Conservation (phyloP, 2,113 vertebrate species). For the Centropus bengalensis region DNA sequence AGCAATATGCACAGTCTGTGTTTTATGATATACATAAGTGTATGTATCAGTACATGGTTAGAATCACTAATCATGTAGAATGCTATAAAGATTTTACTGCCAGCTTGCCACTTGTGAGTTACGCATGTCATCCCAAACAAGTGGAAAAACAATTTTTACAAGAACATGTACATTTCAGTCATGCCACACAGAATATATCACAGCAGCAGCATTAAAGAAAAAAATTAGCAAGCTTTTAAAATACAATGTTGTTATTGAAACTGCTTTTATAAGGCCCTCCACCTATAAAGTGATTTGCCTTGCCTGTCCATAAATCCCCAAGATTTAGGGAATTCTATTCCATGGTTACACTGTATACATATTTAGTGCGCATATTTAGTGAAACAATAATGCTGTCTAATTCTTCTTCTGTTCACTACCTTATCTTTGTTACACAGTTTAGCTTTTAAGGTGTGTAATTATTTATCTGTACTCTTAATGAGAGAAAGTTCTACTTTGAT, state of each 20-base stretch:
- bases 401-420: neutral
- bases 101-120: constrained; percentile 22
- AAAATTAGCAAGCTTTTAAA: constrained; percentile 33
- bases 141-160: constrained; percentile 50
- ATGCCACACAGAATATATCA: neutral
- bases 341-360: neutral
- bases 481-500: neutral
- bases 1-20: neutral
- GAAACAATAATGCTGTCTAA: constrained; percentile 3
- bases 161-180: neutral
- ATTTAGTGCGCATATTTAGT: neutral
- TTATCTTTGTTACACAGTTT: constrained; percentile 49
- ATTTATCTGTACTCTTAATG: constrained; percentile 8
- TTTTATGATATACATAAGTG: neutral
- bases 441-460: constrained; percentile 13
- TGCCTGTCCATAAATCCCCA: constrained; percentile 18
- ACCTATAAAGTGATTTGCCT: constrained; percentile 25
- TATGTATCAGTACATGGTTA: neutral
- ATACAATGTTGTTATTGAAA: constrained; percentile 48
- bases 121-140: constrained; percentile 50
- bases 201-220: neutral
- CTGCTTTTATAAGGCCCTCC: constrained; percentile 25
- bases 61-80: neutral
- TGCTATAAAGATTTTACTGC: constrained; percentile 38
- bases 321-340: constrained; percentile 31